Conservation (phyloP, 2,113 vertebrate genomes). For the Peromyscus leucopus region DNA sequence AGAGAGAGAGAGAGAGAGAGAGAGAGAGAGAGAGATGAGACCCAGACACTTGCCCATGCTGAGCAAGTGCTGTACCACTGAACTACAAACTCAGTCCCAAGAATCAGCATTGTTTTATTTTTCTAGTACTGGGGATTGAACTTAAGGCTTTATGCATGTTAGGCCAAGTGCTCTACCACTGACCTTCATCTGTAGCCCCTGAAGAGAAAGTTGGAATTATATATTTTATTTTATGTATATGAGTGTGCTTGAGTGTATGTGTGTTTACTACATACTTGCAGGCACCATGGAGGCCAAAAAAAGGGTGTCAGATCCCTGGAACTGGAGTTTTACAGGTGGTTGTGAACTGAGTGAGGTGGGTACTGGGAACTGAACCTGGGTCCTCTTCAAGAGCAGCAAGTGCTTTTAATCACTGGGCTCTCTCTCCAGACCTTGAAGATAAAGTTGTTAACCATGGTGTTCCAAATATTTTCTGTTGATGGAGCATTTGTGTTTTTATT, state of each 20-base stretch:
- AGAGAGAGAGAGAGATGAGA: no score
- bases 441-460: neutral
- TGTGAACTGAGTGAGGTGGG: neutral
- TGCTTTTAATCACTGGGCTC: neutral
- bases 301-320: neutral
- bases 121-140: neutral
- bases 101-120: neutral
- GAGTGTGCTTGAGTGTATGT: neutral
- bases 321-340: neutral
- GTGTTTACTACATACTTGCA: neutral
- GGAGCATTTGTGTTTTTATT: constrained; percentile 65
- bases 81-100: neutral
- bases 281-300: neutral
- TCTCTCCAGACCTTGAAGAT: neutral
- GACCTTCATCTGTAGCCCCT: neutral
- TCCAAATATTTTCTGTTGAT: constrained; percentile 39
- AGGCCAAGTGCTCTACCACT: neutral
- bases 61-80: neutral
- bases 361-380: neutral
- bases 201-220: constrained; percentile 35
- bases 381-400: neutral
- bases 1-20: no score
- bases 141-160: neutral
- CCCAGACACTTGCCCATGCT: neutral
- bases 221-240: neutral